phyloP scores from a whole-genome alignment of 2,888 invertebrate genomes.

The Loripinus fragilis region DNA sequence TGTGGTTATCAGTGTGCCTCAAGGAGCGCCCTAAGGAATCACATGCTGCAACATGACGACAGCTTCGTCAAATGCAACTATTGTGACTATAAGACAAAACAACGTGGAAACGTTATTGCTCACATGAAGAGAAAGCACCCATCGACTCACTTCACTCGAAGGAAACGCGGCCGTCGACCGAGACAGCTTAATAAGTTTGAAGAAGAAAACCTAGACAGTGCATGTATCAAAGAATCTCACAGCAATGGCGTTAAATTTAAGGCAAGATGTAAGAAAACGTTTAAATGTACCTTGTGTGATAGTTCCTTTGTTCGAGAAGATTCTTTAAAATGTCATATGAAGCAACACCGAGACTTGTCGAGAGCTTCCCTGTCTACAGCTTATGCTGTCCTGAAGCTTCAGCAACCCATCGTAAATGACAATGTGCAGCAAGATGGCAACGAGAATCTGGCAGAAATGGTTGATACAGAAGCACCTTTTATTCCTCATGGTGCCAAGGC shows the following conservation, averaged over 20 bases:
- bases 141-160: neutral
- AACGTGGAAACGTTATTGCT: conserved; percentile 74
- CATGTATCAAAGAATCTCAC: conserved; percentile 27
- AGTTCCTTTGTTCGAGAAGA: conserved; percentile 83
- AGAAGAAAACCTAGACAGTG: conserved; percentile 17
- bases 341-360: conserved; percentile 79
- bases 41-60: conserved; percentile 76
- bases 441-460: neutral
- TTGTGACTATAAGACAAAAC: conserved; percentile 77
- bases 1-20: conserved; percentile 77
- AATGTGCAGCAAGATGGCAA: neutral
- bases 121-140: conserved; percentile 79
- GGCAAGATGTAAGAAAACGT: conserved; percentile 74
- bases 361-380: conserved; percentile 64
- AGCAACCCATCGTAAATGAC: conserved; percentile 63
- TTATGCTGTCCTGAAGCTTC: conserved; percentile 72
- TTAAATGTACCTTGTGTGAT: conserved; percentile 80
- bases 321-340: conserved; percentile 83
- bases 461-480: neutral
- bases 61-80: conserved; percentile 73
- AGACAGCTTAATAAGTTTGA: conserved; percentile 20
- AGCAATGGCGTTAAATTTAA: conserved; percentile 36
- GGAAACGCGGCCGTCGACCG: neutral
- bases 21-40: conserved; percentile 72
- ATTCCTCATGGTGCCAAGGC: neutral